Conservation (phyloP, 1,140 invertebrate species). For the Battus philenor region DNA sequence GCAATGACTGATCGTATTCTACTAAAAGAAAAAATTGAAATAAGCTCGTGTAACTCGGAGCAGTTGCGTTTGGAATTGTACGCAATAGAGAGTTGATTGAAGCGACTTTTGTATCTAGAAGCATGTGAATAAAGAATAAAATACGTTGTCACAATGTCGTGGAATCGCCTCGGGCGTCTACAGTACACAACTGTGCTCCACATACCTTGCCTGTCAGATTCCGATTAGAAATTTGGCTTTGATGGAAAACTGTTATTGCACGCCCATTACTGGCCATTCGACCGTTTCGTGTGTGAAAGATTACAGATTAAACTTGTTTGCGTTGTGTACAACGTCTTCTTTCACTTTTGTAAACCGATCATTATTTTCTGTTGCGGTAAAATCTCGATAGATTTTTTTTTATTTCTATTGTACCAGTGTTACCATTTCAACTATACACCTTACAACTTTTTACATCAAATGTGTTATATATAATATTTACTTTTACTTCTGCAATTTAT, state of each 20-base stretch:
- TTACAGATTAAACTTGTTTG: constrained; percentile 20
- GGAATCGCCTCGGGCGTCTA: constrained; percentile 30
- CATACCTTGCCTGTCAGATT: constrained; percentile 38
- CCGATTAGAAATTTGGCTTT: constrained; percentile 44
- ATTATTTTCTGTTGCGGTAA: constrained; percentile 1
- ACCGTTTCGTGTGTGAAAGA: constrained; percentile 17
- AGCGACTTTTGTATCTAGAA: constrained; percentile 8
- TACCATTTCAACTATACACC: too few relatives aligned
- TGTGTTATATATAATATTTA: too few relatives aligned
- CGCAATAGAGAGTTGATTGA: neutral
- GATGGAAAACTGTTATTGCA: constrained; percentile 46
- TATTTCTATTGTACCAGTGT: too few relatives aligned
- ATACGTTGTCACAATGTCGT: constrained; percentile 14
- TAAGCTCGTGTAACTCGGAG: neutral
- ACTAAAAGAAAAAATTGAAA: neutral
- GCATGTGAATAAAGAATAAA: constrained; percentile 14
- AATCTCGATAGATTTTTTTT: constrained; percentile 1
- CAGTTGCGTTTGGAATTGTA: neutral
- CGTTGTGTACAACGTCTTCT: constrained; percentile 9
- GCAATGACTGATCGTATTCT: constrained; percentile 8
- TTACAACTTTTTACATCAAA: too few relatives aligned
- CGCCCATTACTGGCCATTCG: constrained; percentile 20
- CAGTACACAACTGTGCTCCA: constrained; percentile 39
- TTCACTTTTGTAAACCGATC: constrained; percentile 11
- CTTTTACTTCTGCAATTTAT: too few relatives aligned